Percentiles rank a stretch among this genome's conserved stretches.
These are phyloP conservation scores for Nesometra sesokonis DNA, from an alignment of 35 echinoderm and acorn worm genomes.

Conservation along the genomic window DNA sequence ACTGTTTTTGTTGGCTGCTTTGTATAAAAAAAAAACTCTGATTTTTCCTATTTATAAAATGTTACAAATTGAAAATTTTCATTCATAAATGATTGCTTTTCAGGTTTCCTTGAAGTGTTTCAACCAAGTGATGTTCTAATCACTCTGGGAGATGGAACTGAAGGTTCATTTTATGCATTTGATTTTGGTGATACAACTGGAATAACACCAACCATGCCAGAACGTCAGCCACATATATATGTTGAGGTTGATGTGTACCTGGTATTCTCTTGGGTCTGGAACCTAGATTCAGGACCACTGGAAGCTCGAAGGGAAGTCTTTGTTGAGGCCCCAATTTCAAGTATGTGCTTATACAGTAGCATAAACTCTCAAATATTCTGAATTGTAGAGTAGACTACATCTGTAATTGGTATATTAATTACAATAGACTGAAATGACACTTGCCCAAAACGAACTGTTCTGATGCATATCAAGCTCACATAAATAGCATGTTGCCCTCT, in stretches of 20 bases:
- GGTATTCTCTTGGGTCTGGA: slow-evolving; percentile 23
- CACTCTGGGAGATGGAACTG: slow-evolving; percentile 13
- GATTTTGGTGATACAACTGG: slow-evolving; percentile 43
- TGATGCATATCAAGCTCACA: too few relatives aligned
- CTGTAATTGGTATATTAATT: too few relatives aligned
- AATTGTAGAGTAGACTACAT: too few relatives aligned
- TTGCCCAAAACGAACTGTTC: too few relatives aligned
- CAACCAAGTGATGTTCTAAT: slow-evolving; percentile 5
- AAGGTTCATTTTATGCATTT: slow-evolving; percentile 20
- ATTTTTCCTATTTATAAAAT: too few relatives aligned
- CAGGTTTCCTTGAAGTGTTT: slow-evolving; percentile 38
- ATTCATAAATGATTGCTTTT: background rate
- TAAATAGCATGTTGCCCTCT: too few relatives aligned
- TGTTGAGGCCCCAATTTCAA: slow-evolving; percentile 46
- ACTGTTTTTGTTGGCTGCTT: too few relatives aligned
- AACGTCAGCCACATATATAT: slow-evolving; percentile 37
- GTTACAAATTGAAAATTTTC: too few relatives aligned
- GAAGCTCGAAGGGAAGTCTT: slow-evolving; percentile 41
- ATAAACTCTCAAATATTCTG: too few relatives aligned
- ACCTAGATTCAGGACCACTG: slow-evolving; percentile 25
- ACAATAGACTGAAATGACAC: too few relatives aligned
- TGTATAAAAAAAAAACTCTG: too few relatives aligned
- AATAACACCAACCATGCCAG: background rate
- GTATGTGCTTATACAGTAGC: background rate
- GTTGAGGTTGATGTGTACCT: slow-evolving; percentile 24